phyloP scores from a whole-genome alignment of 1,140 invertebrate genomes.

The Dreissena polymorpha region DNA sequence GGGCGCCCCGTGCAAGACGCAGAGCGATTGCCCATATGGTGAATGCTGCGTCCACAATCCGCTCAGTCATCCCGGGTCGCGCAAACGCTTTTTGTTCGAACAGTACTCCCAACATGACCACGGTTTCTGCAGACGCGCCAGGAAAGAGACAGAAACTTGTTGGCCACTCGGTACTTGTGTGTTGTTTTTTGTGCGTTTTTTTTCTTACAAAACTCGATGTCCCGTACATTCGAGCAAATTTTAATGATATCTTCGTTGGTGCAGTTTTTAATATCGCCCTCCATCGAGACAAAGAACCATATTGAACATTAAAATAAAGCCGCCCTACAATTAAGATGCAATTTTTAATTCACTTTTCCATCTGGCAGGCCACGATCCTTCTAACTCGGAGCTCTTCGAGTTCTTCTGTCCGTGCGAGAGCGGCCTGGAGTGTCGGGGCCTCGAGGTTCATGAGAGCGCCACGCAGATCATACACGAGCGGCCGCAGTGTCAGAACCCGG shows the following conservation, averaged over 20 bases:
- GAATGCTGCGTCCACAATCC: conserved; percentile 47
- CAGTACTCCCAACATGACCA: conserved; percentile 32
- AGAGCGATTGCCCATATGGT: conserved; percentile 20
- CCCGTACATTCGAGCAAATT: neutral
- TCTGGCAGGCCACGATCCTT: conserved; percentile 26
- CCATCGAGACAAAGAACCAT: neutral
- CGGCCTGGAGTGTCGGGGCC: conserved; percentile 36
- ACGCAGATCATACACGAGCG: conserved; percentile 19
- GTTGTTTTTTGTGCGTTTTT: neutral
- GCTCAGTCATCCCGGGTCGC: neutral
- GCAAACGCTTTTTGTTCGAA: conserved; percentile 32
- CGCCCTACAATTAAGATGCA: no score
- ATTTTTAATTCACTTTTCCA: neutral
- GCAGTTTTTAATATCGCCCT: neutral
- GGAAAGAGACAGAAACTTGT: conserved; percentile 27
- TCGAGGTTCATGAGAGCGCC: conserved; percentile 25
- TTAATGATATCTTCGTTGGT: neutral
- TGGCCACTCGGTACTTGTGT: conserved; percentile 32
- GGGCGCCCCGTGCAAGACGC: conserved; percentile 24
- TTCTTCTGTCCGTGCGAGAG: conserved; percentile 36
- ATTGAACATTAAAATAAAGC: neutral
- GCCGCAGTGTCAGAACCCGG: conserved; percentile 34
- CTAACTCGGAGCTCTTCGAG: conserved; percentile 23
- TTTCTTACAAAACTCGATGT: neutral
- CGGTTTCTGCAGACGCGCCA: conserved; percentile 30